phyloP scores from a whole-genome alignment of 2,113 vertebrate species.

The Calypte anna region DNA sequence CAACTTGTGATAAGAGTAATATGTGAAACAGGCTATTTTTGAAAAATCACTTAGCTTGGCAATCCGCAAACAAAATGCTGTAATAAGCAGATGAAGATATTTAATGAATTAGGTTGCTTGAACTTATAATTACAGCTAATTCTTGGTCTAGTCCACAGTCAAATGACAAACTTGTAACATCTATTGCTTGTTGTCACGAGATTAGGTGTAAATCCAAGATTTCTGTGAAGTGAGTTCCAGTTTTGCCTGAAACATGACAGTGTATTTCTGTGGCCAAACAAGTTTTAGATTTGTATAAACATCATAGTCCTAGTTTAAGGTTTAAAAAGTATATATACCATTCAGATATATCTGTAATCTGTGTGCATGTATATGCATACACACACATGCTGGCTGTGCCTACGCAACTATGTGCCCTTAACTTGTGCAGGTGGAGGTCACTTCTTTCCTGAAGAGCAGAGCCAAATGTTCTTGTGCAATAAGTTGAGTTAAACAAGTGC shows the following conservation, averaged over 20 bases:
- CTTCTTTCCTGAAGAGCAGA: neutral
- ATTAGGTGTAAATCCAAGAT: neutral
- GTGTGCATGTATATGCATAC: rapidly evolving
- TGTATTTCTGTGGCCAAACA: neutral
- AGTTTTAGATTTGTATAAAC: neutral
- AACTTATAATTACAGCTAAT: neutral
- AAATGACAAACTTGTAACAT: neutral
- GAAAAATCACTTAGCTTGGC: neutral
- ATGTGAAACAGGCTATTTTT: neutral
- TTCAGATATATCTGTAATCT: neutral
- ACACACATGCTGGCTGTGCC: neutral
- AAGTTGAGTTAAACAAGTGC: neutral
- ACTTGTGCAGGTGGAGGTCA: neutral
- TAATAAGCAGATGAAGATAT: neutral
- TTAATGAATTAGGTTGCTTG: neutral
- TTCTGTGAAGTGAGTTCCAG: neutral
- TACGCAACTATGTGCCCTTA: neutral
- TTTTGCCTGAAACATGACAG: neutral
- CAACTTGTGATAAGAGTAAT: neutral
- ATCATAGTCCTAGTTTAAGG: neutral
- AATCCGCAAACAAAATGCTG: neutral
- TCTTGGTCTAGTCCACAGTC: neutral
- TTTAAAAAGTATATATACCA: neutral
- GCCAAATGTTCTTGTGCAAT: neutral
- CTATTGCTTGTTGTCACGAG: neutral